Base-by-base conservation (phyloP, 2,113 vertebrate genomes). In the Lampris megalopsis region DNA sequence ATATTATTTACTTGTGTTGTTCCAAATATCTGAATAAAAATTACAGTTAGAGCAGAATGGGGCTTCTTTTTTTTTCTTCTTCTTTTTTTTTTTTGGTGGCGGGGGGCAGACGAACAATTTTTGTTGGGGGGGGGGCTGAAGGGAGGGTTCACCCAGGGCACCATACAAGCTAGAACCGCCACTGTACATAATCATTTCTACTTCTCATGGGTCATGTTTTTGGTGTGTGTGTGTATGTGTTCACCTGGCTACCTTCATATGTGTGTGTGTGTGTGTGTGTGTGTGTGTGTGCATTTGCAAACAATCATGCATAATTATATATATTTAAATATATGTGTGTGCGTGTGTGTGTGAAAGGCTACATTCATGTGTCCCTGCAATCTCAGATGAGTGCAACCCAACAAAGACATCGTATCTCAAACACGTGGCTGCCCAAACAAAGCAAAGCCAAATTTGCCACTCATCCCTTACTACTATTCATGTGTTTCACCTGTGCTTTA, bases 401-500 rank as follows among this genome's bases (percentile, higher is more conserved):
- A 60, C 5, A 0, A 65, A 45, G 7, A 45, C 43, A 78, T 24
- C 24, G 8, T 37, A 9, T 5, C n/a, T 9, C 68, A 68, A 52
- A 66, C 41, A 59, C 45, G 24, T 24, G 24, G 24, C 24, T 24
- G 24, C 24, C 24, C 24, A 77, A 40, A 75, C 0, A 1, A 43
- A 54, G 48, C 53, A 36, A 6, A 45, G 65, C 9, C 63, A 63
- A 41, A 69, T 60, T 75, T 58, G 75, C 45, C 62, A 65, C 53
- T 64, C 77, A 68, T 40, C 54, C 41, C 63, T 11, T 70, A 41
- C 50, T 38, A 24, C 73, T 60, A 73, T 86, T 79, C 67, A 86
- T 41, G 58, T 69, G 43, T 38, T 42, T 79, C 67, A 40, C 49
- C 10, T 45, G 62, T 75, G 61, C 48, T 84, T 71, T 75, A 54